A percentile compares a stretch with the other conserved stretches of the same genome.
Conservation (phyloP, 2,113 vertebrate species). For the Nerophis ophidion region DNA sequence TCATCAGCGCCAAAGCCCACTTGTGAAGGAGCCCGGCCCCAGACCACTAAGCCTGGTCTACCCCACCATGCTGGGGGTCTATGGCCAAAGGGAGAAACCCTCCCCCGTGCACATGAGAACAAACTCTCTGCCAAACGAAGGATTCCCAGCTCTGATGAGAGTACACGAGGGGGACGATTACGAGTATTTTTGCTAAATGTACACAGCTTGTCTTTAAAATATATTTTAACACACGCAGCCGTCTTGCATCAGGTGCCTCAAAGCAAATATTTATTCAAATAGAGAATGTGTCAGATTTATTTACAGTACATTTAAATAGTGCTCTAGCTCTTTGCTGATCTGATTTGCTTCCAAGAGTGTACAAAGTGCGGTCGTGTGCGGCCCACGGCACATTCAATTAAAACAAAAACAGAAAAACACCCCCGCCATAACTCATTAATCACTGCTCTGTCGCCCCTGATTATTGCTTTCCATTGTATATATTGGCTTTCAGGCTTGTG, state of each 20-base stretch:
- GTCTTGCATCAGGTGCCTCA: slow-evolving; percentile 57
- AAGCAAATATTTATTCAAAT: slow-evolving; percentile 12
- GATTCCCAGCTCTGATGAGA: slow-evolving; percentile 39
- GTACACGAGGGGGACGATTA: slow-evolving; percentile 31
- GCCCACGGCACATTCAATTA: no score
- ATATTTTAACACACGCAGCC: neutral
- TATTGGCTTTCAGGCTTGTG: slow-evolving; percentile 6
- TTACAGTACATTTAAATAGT: slow-evolving; percentile 8
- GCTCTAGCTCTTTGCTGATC: slow-evolving; percentile 11
- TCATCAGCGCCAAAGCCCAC: slow-evolving; percentile 52
- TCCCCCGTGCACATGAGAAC: slow-evolving; percentile 41
- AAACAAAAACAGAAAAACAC: no score
- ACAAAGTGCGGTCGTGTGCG: no score
- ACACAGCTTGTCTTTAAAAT: neutral
- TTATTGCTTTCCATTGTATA: slow-evolving; percentile 24
- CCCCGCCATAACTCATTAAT: slow-evolving; percentile 35
- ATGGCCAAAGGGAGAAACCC: slow-evolving; percentile 29
- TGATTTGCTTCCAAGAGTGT: neutral
- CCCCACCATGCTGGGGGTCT: slow-evolving; percentile 40
- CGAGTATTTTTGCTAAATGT: slow-evolving; percentile 53
- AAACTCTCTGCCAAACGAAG: slow-evolving; percentile 47
- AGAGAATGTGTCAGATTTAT: neutral
- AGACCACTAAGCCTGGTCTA: slow-evolving; percentile 49
- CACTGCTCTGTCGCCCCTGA: slow-evolving; percentile 47
- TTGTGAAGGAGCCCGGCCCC: slow-evolving; percentile 48